These are phyloP conservation scores for Hystrix brachyura DNA, from an alignment of 2,113 vertebrate genomes.

Conservation along the genomic window DNA sequence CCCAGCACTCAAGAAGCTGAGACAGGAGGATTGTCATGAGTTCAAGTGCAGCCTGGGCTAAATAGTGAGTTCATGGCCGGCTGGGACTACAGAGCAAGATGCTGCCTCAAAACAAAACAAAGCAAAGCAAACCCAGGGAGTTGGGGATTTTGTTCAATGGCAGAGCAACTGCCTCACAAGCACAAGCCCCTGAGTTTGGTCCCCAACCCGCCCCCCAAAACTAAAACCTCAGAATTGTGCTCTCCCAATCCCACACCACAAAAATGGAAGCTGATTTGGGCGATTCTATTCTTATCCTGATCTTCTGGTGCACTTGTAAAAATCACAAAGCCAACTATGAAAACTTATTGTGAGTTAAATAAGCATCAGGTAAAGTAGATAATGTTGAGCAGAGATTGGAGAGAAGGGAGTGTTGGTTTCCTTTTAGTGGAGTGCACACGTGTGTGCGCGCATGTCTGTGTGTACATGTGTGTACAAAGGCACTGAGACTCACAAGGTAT, in stretches of 20 bases:
- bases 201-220: too few relatives aligned
- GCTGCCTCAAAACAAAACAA: neutral
- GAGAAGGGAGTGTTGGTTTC: neutral
- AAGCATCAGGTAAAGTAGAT: neutral
- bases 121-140: neutral
- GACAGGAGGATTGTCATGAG: neutral
- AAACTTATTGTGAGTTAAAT: neutral
- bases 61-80: neutral
- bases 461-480: too few relatives aligned
- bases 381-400: neutral
- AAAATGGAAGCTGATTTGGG: neutral
- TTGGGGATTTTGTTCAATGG: too few relatives aligned
- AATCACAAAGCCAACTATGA: neutral
- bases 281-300: accelerated
- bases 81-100: neutral
- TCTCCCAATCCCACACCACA: too few relatives aligned
- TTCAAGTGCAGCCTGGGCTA: neutral
- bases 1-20: neutral
- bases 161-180: too few relatives aligned
- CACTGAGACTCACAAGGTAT: neutral
- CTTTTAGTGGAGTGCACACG: neutral
- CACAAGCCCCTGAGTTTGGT: too few relatives aligned
- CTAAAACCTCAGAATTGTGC: too few relatives aligned
- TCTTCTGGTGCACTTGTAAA: neutral
- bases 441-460: neutral